Percentiles rank a stretch among this genome's conserved stretches.
phyloP scores from a whole-genome alignment of 1,140 invertebrate species.

The Arctopsyche grandis region DNA sequence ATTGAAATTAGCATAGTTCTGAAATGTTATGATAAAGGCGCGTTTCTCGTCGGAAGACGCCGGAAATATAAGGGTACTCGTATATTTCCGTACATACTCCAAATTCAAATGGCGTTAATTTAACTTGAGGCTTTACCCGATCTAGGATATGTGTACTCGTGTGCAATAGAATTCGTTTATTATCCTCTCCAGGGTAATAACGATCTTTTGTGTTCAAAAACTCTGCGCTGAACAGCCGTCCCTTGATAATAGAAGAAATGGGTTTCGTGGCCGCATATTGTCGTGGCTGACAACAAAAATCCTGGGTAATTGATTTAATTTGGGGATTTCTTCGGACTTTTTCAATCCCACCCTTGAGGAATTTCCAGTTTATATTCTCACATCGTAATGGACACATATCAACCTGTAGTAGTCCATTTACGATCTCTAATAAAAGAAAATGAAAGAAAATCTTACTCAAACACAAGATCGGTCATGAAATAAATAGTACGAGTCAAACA shows the following conservation, averaged over 20 bases:
- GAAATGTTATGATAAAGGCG: no score
- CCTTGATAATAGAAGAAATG: background rate
- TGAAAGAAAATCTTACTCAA: no score
- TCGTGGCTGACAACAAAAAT: conserved; percentile 12
- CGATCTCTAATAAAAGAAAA: no score
- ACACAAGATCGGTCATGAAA: no score
- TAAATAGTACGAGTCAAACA: no score
- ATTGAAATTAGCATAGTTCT: no score
- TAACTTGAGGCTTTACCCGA: background rate
- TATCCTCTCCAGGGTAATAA: background rate
- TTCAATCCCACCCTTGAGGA: conserved; percentile 7
- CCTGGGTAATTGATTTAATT: conserved; percentile 18
- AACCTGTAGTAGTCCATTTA: no score
- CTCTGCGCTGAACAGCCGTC: background rate
- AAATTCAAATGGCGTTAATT: conserved; percentile 2
- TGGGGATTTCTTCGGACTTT: conserved; percentile 12
- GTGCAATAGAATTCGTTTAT: background rate
- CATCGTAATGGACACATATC: no score
- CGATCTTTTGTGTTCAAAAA: background rate
- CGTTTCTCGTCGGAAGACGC: no score
- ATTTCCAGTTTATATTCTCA: background rate
- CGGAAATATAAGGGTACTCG: no score
- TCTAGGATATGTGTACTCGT: background rate
- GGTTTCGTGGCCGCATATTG: background rate
- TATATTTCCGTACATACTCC: background rate